These are phyloP conservation scores for Catonia carolina DNA, from an alignment of 2,888 invertebrate genomes.

Conservation along the genomic window DNA sequence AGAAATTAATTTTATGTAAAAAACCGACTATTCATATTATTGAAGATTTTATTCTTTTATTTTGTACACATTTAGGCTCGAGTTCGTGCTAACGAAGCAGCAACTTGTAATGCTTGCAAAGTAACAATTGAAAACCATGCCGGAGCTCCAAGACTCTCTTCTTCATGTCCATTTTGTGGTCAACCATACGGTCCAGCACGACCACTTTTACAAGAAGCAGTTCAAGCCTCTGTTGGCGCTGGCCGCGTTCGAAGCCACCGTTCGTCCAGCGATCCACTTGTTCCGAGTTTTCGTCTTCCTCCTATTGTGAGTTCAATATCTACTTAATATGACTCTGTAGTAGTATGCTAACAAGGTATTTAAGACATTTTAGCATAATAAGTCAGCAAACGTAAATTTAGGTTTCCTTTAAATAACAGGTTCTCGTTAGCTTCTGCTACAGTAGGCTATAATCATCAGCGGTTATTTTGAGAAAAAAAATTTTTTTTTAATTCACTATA, in stretches of 20 bases:
- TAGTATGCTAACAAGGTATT: too few relatives aligned
- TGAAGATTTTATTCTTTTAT: too few relatives aligned
- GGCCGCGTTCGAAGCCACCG: conserved; percentile 36
- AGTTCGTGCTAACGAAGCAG: conserved; percentile 17
- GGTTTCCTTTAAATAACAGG: too few relatives aligned
- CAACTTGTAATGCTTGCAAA: conserved; percentile 27
- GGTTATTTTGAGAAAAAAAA: too few relatives aligned
- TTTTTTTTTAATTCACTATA: too few relatives aligned
- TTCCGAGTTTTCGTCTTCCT: conserved; percentile 39
- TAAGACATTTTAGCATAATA: too few relatives aligned
- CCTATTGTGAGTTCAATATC: conserved; percentile 40
- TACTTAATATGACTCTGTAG: too few relatives aligned
- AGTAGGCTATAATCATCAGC: too few relatives aligned
- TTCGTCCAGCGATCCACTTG: conserved; percentile 37
- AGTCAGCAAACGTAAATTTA: too few relatives aligned
- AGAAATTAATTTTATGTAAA: too few relatives aligned
- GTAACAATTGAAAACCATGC: conserved; percentile 17
- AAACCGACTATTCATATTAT: too few relatives aligned
- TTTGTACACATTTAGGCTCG: not conserved
- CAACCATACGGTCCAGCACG: conserved; percentile 29
- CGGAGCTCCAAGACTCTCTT: conserved; percentile 21
- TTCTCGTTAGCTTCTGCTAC: too few relatives aligned
- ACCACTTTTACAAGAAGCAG: conserved; percentile 23
- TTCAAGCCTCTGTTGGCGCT: conserved; percentile 31
- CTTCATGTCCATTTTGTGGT: conserved; percentile 40